A percentile compares a stretch with the other conserved stretches of the same genome.
Conservation (phyloP, 2,113 vertebrate genomes). For the Charadrius vociferus region DNA sequence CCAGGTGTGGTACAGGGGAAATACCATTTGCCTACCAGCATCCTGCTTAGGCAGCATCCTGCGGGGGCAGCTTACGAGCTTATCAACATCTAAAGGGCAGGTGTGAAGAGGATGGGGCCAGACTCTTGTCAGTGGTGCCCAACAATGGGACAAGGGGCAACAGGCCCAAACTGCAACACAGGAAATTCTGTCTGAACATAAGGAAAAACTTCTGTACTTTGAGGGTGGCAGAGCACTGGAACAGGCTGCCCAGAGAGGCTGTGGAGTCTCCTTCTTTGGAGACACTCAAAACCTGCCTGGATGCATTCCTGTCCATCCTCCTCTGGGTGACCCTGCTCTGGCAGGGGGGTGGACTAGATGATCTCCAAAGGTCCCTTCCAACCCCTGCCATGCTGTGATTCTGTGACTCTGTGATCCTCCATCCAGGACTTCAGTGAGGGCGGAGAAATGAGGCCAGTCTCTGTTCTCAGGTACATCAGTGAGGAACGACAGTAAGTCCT, state of each 20-base stretch:
- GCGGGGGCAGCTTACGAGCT: background rate
- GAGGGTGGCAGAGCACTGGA: background rate
- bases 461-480: background rate
- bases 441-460: background rate
- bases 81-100: background rate
- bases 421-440: background rate
- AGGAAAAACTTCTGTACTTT: background rate
- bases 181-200: background rate
- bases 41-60: background rate
- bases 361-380: background rate
- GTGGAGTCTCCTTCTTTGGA: background rate
- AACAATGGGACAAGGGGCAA: background rate
- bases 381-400: background rate
- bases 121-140: background rate
- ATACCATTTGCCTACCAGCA: accelerated
- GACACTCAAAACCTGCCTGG: background rate
- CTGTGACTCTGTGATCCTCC: background rate
- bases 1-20: background rate
- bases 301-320: background rate
- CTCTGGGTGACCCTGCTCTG: background rate
- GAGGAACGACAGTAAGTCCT: background rate
- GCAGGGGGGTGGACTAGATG: background rate
- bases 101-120: background rate
- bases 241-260: background rate
- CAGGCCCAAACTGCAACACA: background rate